These are phyloP conservation scores for Pandemis corylana DNA, from an alignment of 2,888 invertebrate genomes.

Conservation along the genomic window DNA sequence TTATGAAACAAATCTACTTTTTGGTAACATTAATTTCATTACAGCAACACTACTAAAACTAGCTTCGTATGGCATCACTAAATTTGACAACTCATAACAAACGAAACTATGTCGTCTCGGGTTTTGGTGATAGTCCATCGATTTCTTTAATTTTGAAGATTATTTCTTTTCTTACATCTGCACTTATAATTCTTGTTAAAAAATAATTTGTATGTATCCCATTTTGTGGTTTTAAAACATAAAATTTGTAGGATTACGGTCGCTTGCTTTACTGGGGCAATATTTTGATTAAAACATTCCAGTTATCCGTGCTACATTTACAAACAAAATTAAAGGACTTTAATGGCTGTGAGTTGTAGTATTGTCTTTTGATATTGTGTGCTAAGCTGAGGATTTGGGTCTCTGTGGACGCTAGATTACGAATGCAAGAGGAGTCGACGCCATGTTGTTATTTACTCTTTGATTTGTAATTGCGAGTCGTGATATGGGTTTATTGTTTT, in stretches of 20 bases:
- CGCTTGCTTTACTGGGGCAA: conserved; percentile 35
- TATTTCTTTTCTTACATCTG: conserved; percentile 58
- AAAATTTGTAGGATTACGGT: conserved; percentile 41
- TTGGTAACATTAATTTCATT: background rate
- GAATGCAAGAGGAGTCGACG: conserved; percentile 56
- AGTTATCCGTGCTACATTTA: conserved; percentile 44
- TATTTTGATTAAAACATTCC: conserved; percentile 22
- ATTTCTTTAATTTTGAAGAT: conserved; percentile 70
- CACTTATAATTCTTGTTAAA: conserved; percentile 43
- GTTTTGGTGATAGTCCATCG: conserved; percentile 56
- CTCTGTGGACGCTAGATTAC: conserved; percentile 19
- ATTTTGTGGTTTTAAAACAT: conserved; percentile 41
- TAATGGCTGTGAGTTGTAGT: conserved; percentile 50
- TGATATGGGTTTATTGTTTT: conserved; percentile 72
- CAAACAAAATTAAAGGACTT: conserved; percentile 47
- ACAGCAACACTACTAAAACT: background rate
- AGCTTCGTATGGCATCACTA: conserved; percentile 22
- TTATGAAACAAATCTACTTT: background rate
- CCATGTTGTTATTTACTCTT: conserved; percentile 83
- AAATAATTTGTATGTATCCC: conserved; percentile 42
- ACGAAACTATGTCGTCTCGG: conserved; percentile 58
- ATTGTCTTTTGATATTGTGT: conserved; percentile 42
- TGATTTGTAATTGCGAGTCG: conserved; percentile 66
- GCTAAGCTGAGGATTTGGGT: conserved; percentile 47
- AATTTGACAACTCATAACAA: conserved; percentile 43